Evolutionary conservation across 2,797 vertebrate species (phyloP), one percentile per base, ranked within the genome.

Genomic region (Myotis myotis): DNA sequence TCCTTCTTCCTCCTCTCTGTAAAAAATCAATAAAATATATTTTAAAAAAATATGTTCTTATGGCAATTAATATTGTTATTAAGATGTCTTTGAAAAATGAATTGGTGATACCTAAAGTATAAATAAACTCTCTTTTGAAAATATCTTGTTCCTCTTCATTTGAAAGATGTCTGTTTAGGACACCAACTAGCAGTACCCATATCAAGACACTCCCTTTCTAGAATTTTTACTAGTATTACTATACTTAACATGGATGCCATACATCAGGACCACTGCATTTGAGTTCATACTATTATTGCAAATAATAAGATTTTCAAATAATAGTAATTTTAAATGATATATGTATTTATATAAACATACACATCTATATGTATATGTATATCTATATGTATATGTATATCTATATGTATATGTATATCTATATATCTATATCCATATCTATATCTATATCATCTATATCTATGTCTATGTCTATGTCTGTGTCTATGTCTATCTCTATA

Each of bases 41-140:
- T 93, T 91, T 38, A 5, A 93, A 94, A 85, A 44, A 88, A 90
- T 25, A 36, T 81, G 62, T 93, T 80, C 80, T 88, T 72, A 51
- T 71, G 47, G 44, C 49, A 62, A 93, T 91, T 44, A 80, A 92
- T 66, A 22, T 91, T 94, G 7, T 80, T 85, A 84, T 76, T 80
- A 93, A 81, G n/a, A 19, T 93, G 49, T 84, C 60, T 64, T 85
- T 95, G 19, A 81, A 53, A 92, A 95, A 71, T 78, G 28, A 94
- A 93, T 64, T 88, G 28, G 64, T 83, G 81, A 71, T 22, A 51
- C 38, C 51, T 81, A 90, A 81, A 87, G 84, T 76, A 80, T 79
- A 91, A 87, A 93, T 55, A 23, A 75, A 82, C 36, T 80, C 30
- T 76, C 20, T 76, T 47, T 72, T 88, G 68, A 85, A 91, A 92